Base-by-base conservation (phyloP, 2,113 vertebrate genomes). In the Melospiza melodia region DNA sequence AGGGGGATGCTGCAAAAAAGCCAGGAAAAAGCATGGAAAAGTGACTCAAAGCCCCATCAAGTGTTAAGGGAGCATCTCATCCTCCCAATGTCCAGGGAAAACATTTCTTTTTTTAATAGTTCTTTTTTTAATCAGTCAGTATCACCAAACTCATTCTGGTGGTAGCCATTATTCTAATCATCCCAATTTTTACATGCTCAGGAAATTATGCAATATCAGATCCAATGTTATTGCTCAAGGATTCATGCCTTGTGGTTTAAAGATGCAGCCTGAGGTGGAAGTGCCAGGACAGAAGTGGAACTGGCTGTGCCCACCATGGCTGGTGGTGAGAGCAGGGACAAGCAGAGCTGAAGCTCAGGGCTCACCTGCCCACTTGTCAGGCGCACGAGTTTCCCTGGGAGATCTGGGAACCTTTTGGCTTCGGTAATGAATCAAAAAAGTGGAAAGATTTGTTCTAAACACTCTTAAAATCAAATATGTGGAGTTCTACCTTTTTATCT, bases 301-400 rank as follows among this genome's bases (percentile, higher is more conserved):
- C 12, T n/a, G 17, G 10, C 72, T 28, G 33, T 79, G 67, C 15
- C 58, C 67, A 33, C 28, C 24, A 0, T 2, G 31, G n/a, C 61
- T 1, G 1, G 19, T 23, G 41, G 37, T 39, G 37, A 39, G 37
- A 39, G 37, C 37, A 39, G 65, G 27, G 35, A 14, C 55, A 15
- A 25, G 49, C 25, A 77, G 82, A 89, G 77, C 57, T 71, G n/a
- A 30, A 48, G 39, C 68, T 90, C 39, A 2, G 11, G 37, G 44
- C 23, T 61, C 21, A 5, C 27, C 67, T 66, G 41, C 49, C 54
- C 55, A 12, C 41, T 3, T 67, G 22, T 27, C 71, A 75, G 35
- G 27, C 12, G 35, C 18, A 23, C 0, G 0, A 63, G 30, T 17
- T 30, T 44, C 25, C 13, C 23, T 68, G 44, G 39, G 15, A 69